Evolutionary conservation across 2,797 vertebrate species (phyloP).

Genomic region (Pantherophis vulpinus): DNA sequence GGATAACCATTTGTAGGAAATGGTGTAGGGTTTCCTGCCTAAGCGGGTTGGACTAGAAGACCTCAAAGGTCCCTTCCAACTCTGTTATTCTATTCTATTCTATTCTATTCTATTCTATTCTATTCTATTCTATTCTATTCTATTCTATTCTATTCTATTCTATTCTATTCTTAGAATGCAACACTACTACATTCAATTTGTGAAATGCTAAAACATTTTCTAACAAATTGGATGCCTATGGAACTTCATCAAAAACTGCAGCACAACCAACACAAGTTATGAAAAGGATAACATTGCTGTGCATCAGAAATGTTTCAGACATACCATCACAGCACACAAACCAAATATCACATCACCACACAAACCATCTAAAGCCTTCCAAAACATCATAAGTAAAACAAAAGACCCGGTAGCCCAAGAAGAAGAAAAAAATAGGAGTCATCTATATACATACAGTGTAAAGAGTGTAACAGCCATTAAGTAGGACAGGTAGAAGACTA

Average conservation of each 20-base stretch:
- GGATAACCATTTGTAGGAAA: too few relatives aligned
- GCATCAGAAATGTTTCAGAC: neutral
- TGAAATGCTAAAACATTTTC: neutral
- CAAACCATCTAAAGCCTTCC: neutral
- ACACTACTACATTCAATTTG: neutral
- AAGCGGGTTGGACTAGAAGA: too few relatives aligned
- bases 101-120: too few relatives aligned
- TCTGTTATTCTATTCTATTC: too few relatives aligned
- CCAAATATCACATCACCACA: neutral
- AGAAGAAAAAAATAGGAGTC: neutral
- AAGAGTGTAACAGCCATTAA: neutral
- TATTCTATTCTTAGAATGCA: neutral
- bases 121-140: too few relatives aligned
- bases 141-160: too few relatives aligned
- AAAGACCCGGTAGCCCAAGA: neutral
- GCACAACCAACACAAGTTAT: neutral
- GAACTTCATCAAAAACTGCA: neutral
- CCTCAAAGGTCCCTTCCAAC: too few relatives aligned
- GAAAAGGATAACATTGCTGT: neutral
- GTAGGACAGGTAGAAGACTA: neutral
- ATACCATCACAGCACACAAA: neutral
- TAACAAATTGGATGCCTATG: neutral
- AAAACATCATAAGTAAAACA: too few relatives aligned
- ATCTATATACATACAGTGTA: neutral
- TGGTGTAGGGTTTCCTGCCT: too few relatives aligned